phyloP scores from a whole-genome alignment of 2,888 invertebrate species.

The Mythimna ferrago region DNA sequence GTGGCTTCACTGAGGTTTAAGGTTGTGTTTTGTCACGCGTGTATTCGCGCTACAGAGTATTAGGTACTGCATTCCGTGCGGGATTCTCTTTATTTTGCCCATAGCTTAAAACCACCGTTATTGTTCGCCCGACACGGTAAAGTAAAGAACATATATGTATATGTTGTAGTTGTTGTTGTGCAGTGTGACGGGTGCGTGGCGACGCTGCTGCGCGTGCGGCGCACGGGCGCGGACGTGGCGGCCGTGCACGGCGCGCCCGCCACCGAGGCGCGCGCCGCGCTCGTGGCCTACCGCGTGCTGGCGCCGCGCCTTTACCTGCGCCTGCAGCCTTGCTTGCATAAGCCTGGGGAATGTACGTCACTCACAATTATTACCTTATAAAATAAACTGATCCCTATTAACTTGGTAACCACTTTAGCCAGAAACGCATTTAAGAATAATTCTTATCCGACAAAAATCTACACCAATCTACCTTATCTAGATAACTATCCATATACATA shows the following conservation, averaged over 20 bases:
- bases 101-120: too few relatives aligned
- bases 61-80: too few relatives aligned
- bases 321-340: slow-evolving; percentile 66
- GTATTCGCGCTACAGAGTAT: too few relatives aligned
- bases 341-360: slow-evolving; percentile 21
- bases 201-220: slow-evolving; percentile 71
- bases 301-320: slow-evolving; percentile 76
- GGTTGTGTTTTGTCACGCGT: too few relatives aligned
- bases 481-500: too few relatives aligned
- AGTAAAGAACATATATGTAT: too few relatives aligned
- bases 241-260: slow-evolving; percentile 59
- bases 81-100: too few relatives aligned
- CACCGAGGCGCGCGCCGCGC: slow-evolving; percentile 69
- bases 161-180: background rate
- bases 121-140: too few relatives aligned
- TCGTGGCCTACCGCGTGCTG: slow-evolving; percentile 79
- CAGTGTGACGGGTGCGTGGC: slow-evolving; percentile 79
- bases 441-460: background rate
- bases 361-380: background rate
- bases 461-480: background rate
- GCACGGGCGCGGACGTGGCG: slow-evolving; percentile 51
- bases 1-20: too few relatives aligned
- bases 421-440: background rate
- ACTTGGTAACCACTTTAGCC: background rate
- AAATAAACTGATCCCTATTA: background rate